phyloP scores from a whole-genome alignment of 2,797 vertebrate species.

The Pelodytes ibericus region DNA sequence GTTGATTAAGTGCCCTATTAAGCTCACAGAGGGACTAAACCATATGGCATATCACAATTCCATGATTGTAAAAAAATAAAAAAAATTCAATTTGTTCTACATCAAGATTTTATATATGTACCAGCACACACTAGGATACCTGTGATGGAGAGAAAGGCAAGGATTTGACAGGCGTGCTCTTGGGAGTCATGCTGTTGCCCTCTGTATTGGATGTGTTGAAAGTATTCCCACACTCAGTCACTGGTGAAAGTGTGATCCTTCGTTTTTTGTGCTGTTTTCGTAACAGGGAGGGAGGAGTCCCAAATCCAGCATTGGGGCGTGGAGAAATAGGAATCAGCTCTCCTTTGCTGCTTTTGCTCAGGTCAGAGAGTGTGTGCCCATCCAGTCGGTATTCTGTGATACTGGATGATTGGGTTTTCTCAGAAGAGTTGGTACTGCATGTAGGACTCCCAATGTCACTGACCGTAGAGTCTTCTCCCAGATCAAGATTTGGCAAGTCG shows the following conservation, averaged over 20 bases:
- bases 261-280: constrained; percentile 83
- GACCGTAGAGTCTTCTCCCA: constrained; percentile 76
- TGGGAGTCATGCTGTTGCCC: constrained; percentile 89
- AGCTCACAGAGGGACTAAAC: too few relatives aligned
- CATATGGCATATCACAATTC: too few relatives aligned
- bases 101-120: too few relatives aligned
- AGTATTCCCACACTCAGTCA: constrained; percentile 65
- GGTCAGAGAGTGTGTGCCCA: constrained; percentile 88
- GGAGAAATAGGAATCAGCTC: constrained; percentile 97
- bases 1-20: too few relatives aligned
- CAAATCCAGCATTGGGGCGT: constrained; percentile 73
- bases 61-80: too few relatives aligned
- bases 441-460: constrained; percentile 56
- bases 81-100: too few relatives aligned
- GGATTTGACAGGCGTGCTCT: constrained; percentile 93
- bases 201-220: constrained; percentile 74
- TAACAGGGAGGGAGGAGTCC: constrained; percentile 84
- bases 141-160: constrained; percentile 97
- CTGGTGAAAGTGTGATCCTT: constrained; percentile 83
- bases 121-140: too few relatives aligned
- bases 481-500: constrained; percentile 88
- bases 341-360: constrained; percentile 89
- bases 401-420: constrained; percentile 10
- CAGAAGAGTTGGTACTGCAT: constrained; percentile 45
- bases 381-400: constrained; percentile 92